phyloP scores from a whole-genome alignment of 2,888 invertebrate species.

The Smittia aterrima region DNA sequence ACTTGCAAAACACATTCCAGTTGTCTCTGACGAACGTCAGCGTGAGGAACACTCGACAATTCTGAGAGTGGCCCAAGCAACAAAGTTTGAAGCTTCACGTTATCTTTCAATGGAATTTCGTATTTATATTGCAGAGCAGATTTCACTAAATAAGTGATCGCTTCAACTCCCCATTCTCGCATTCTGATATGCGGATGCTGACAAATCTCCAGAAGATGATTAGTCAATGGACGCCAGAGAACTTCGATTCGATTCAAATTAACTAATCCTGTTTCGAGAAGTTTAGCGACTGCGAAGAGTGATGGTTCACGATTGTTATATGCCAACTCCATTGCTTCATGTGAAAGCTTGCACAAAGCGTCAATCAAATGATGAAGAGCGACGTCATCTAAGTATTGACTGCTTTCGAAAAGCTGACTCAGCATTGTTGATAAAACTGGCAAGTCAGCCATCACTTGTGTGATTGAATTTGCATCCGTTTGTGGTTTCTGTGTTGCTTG shows the following conservation, averaged over 20 bases:
- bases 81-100: conserved; percentile 83
- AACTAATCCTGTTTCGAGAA: conserved; percentile 95
- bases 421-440: conserved; percentile 88
- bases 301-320: conserved; percentile 96
- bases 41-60: conserved; percentile 82
- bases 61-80: conserved; percentile 88
- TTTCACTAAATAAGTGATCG: conserved; percentile 89
- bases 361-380: conserved; percentile 95
- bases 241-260: conserved; percentile 92
- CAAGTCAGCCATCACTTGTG: conserved; percentile 94
- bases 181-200: conserved; percentile 92
- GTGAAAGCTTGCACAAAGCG: conserved; percentile 91
- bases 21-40: conserved; percentile 92
- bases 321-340: conserved; percentile 96
- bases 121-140: conserved; percentile 87
- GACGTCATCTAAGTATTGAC: conserved; percentile 89
- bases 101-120: conserved; percentile 76
- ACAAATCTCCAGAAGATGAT: conserved; percentile 93
- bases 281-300: conserved; percentile 92
- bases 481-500: conserved; percentile 74
- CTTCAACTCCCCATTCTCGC: conserved; percentile 98
- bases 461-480: conserved; percentile 81
- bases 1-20: conserved; percentile 91
- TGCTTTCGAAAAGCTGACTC: conserved; percentile 90
- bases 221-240: conserved; percentile 91